phyloP scores from a whole-genome alignment of 2,797 vertebrate species.

The Eleutherodactylus coqui region DNA sequence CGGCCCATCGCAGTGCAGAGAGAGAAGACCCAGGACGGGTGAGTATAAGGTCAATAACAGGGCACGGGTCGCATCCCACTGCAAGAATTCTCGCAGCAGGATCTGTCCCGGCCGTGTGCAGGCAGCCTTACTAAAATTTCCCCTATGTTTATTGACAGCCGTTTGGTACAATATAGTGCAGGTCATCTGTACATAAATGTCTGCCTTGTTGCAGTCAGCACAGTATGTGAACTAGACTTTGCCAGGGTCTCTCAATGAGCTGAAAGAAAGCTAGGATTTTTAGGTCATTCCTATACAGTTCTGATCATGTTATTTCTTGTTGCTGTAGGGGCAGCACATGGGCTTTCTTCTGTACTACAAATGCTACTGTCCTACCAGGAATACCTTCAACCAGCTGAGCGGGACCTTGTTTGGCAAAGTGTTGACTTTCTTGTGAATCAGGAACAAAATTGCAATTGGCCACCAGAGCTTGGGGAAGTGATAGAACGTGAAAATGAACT shows the following conservation, averaged over 20 bases:
- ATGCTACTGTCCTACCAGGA: constrained; percentile 90
- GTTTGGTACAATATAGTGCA: too few species aligned
- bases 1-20: too few species aligned
- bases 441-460: constrained; percentile 92
- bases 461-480: constrained; percentile 86
- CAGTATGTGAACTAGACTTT: background rate
- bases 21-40: too few species aligned
- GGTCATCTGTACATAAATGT: too few species aligned
- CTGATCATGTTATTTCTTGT: constrained; percentile 9
- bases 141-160: too few species aligned
- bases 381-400: constrained; percentile 82
- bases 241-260: background rate
- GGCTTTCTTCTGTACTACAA: constrained; percentile 88
- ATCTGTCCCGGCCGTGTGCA: too few species aligned
- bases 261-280: background rate
- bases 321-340: constrained; percentile 84
- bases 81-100: too few species aligned
- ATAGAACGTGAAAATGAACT: constrained; percentile 87
- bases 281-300: background rate
- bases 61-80: too few species aligned
- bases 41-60: too few species aligned
- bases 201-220: background rate
- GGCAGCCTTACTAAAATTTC: too few species aligned
- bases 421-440: constrained; percentile 91
- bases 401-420: constrained; percentile 89